Base-by-base conservation (phyloP, 1,140 invertebrate genomes). In the Zelostemma sp. region DNA sequence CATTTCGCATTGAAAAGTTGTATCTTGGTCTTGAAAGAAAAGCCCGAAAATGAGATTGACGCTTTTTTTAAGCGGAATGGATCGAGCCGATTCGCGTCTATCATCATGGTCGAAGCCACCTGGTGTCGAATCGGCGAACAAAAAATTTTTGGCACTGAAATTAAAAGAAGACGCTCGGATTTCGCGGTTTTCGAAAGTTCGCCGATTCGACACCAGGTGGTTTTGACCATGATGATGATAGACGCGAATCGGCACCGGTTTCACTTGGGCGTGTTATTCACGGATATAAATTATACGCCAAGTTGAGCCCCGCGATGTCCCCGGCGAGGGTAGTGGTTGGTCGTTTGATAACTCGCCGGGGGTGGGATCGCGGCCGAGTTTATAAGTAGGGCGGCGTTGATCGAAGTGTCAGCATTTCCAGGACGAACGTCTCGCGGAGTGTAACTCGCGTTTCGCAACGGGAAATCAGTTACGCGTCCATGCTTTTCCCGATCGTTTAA, bases 311-410 rank as follows among this genome's bases (percentile, higher is more conserved):
- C 28, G 14, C 38, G 4, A 33, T 9, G 17, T 40, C 19, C 43
- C 48, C 35, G 9, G n/a, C 21, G 35, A 6, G 48, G 47, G 46
- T 28, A 48, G n/a, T 51, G 31, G 19, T 14, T 4, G 17, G 40
- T 2, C 5, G 51, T 12, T 12, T 43, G 40, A 43, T 17, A 17
- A 43, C 11, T 43, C 15, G 2, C 17, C 3, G 31, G 54, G 21
- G 54, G 14, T 33, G 40, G 46, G 17, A 55, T 61, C 45, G 62
- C 55, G 64, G 57, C 55, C 59, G 72, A 77, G 77, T 68, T 77
- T 70, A 84, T 83, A 84, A 80, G 81, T 82, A 76, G 77, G 62
- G 54, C 61, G 57, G 62, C 60, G 43, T 63, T 56, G 41, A 38
- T 35, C 55, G 28, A 45, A 38, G 51, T 48, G 58, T 40, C 61